Base-by-base conservation (phyloP, 1,140 invertebrate species). In the Limonius californicus region DNA sequence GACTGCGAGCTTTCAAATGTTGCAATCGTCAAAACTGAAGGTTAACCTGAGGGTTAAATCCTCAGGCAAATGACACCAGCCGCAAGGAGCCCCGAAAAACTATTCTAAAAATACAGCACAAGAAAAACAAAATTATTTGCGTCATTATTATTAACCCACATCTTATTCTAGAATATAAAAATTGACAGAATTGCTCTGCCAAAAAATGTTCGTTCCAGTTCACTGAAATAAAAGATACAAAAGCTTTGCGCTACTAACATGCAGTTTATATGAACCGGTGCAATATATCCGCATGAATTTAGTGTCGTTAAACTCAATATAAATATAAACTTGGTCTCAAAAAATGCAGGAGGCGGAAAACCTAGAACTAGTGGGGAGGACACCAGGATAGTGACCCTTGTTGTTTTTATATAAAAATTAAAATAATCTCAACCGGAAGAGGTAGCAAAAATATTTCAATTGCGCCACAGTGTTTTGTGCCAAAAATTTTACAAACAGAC, bases 121-220 rank as follows among this genome's bases (percentile, higher is more conserved):
- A 27, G 23, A 27, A 27, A 27, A 27, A 27, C 23, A 27, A 27
- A 27, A 27, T 45, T 6, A 45, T 45, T 45, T 18, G 12, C 6
- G 42, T 18, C 16, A 45, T 18, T 50, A 50, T 50, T 50, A 50
- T 39, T 39, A 39, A 39, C 35, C 35, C n/a, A 39, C 35, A 39
- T 39, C n/a, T 27, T 39, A 39, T 11, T 39, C n/a, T 39, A 9
- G n/a, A 39, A 1, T 39, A 11, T 39, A 39, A 39, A 39, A 39
- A 39, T 39, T 27, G 23, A 9, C 23, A 27, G 3, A 27, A 27
- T n/a, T n/a, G n/a, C n/a, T n/a, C n/a, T n/a, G n/a, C n/a, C n/a
- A n/a, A n/a, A n/a, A n/a, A n/a, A n/a, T n/a, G n/a, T n/a, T n/a
- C n/a, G n/a, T n/a, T n/a, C n/a, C n/a, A n/a, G n/a, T n/a, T n/a